These are phyloP conservation scores for Caiman crocodilus DNA, from an alignment of 2,797 vertebrate species.

Conservation along the genomic window DNA sequence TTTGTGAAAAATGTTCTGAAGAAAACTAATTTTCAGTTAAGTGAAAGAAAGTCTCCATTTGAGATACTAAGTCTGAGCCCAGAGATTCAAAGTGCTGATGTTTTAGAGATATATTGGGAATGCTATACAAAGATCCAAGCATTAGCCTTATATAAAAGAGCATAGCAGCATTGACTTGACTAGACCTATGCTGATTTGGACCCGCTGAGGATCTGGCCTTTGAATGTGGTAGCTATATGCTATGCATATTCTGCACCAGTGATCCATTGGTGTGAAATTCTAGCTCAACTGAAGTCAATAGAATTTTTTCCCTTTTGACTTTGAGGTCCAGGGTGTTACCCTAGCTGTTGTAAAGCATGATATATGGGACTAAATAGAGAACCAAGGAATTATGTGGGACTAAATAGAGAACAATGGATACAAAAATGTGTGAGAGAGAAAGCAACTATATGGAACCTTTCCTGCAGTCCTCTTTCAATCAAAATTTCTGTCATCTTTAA, in stretches of 20 bases:
- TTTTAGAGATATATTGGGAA: not conserved
- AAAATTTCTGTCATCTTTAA: not conserved
- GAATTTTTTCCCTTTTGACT: not conserved
- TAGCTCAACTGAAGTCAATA: not conserved
- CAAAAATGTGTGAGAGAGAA: not conserved
- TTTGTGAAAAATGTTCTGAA: not conserved
- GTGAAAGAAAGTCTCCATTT: accelerated
- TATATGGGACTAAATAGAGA: too few species aligned
- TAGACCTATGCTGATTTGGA: not conserved
- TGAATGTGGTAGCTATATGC: not conserved
- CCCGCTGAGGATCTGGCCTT: not conserved
- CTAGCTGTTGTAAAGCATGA: too few species aligned
- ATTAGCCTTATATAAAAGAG: not conserved
- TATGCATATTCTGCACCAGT: not conserved
- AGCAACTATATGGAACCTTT: not conserved
- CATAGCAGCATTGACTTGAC: not conserved
- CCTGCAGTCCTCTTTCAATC: not conserved
- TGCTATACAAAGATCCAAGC: not conserved
- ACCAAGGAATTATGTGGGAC: not conserved
- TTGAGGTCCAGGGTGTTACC: not conserved
- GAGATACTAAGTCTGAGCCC: not conserved
- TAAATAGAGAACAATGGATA: not conserved
- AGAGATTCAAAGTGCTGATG: not conserved
- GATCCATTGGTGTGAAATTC: not conserved
- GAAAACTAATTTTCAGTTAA: not conserved